Evolutionary conservation across 64 coral and sea anemone species (phyloP), one percentile per base, ranked within the genome.

Genomic region (Pocillopora verrucosa): DNA sequence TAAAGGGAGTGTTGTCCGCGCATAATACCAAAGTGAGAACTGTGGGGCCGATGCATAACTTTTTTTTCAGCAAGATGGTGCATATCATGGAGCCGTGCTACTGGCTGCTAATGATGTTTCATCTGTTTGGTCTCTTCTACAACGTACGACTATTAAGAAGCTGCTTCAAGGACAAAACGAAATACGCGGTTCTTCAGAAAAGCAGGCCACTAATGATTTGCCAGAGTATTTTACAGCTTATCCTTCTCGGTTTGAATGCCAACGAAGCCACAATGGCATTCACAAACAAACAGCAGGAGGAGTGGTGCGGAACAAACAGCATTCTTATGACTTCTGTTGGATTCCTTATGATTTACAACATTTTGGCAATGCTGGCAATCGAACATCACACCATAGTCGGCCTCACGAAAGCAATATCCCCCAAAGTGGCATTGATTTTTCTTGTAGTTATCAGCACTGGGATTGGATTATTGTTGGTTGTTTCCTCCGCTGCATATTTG

Each of bases 381-480:
- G 79, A 81, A 36, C 14, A 81, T 81, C 79, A 30, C 13, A 61
- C 79, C 11, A 60, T 81, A 35, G 3, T 81, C 59, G 34, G 59
- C 30, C 34, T 81, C 14, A 63, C n/a, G 19, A 22, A n/a, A 1
- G 79, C 58, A 15, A 9, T 17, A 19, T 63, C 79, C 15, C 3
- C 60, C 9, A 30, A 16, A 61, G 26, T 7, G 9, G 79, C 79
- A 58, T 30, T 81, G 79, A 13, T 61, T 9, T 36, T 34, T 35
- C 58, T 60, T 26, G 79, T 24, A 26, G 26, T 81, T 14, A 62
- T 5, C 11, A 81, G 26, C 11, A 2, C 19, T 59, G 56, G 77
- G 1, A 25, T 81, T 16, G 17, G 61, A 36, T 81, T 35, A 3
- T 81, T 58, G 59, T 6, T 15, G 34, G 79, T 15, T 60, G 26